Percentiles rank a stretch among this genome's conserved stretches.
These are phyloP conservation scores for Myrmophylax atrothorax DNA, from an alignment of 2,113 vertebrate genomes.

Conservation along the genomic window DNA sequence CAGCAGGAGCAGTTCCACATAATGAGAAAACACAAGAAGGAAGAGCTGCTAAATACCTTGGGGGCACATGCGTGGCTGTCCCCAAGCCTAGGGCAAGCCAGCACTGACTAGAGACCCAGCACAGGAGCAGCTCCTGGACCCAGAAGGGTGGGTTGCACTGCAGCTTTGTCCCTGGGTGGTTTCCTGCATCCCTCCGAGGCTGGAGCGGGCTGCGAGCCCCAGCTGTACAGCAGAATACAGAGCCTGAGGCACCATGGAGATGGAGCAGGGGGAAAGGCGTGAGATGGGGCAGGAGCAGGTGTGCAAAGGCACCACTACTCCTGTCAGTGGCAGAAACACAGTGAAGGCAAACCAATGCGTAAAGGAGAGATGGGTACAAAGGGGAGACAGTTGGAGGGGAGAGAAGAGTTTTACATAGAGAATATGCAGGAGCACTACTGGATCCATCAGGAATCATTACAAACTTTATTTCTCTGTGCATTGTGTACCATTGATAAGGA, in stretches of 20 bases:
- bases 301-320: background rate
- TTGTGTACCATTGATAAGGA: conserved; percentile 77
- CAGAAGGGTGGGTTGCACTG: background rate
- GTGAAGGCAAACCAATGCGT: background rate
- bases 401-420: conserved; percentile 35
- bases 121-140: background rate
- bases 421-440: conserved; percentile 70
- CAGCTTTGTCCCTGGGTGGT: background rate
- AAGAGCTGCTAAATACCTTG: background rate
- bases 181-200: background rate
- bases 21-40: background rate
- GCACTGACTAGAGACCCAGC: background rate
- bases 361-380: background rate
- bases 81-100: background rate
- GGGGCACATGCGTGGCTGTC: accelerated
- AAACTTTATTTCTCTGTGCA: conserved; percentile 83
- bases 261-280: background rate
- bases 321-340: background rate
- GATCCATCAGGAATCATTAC: conserved; percentile 75
- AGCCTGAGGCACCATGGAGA: background rate
- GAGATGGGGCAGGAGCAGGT: background rate
- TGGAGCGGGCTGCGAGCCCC: background rate
- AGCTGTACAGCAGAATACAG: accelerated
- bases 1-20: background rate
- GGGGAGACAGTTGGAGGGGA: background rate